Evolutionary conservation across 2,888 invertebrate species (phyloP).

Genomic region (Nycteola revayana): DNA sequence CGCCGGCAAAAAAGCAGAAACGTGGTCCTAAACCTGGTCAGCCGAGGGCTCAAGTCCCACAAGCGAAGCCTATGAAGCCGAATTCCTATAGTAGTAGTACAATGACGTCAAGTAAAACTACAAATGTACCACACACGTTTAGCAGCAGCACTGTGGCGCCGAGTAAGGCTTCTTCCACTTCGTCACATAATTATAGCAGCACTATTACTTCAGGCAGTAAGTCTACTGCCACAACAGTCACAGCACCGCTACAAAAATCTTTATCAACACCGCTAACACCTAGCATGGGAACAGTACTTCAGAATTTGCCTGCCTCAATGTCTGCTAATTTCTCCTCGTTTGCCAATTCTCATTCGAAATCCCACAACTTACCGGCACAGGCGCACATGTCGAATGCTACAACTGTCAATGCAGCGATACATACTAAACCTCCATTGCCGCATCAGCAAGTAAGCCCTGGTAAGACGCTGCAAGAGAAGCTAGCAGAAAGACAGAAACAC

Average conservation of each 20-base stretch:
- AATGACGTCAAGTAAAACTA: conserved; percentile 5
- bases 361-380: conserved; percentile 41
- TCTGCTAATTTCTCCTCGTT: conserved; percentile 52
- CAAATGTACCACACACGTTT: conserved; percentile 1
- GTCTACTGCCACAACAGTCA: conserved; percentile 40
- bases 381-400: conserved; percentile 60
- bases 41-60: conserved; percentile 23
- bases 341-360: conserved; percentile 28
- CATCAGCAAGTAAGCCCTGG: conserved; percentile 79
- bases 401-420: conserved; percentile 48
- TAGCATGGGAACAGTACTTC: conserved; percentile 67
- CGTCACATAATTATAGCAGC: too few relatives aligned
- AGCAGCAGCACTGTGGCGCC: background rate
- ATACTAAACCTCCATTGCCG: conserved; percentile 61
- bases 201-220: conserved; percentile 34
- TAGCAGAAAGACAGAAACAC: conserved; percentile 84
- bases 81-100: background rate
- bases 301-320: conserved; percentile 63
- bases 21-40: conserved; percentile 54
- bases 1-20: conserved; percentile 65
- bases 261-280: conserved; percentile 48
- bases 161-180: too few relatives aligned
- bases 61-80: conserved; percentile 44
- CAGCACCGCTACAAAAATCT: conserved; percentile 47
- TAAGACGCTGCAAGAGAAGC: conserved; percentile 86